phyloP scores from a whole-genome alignment of 2,888 invertebrate species.

The Neoscelio sp. region DNA sequence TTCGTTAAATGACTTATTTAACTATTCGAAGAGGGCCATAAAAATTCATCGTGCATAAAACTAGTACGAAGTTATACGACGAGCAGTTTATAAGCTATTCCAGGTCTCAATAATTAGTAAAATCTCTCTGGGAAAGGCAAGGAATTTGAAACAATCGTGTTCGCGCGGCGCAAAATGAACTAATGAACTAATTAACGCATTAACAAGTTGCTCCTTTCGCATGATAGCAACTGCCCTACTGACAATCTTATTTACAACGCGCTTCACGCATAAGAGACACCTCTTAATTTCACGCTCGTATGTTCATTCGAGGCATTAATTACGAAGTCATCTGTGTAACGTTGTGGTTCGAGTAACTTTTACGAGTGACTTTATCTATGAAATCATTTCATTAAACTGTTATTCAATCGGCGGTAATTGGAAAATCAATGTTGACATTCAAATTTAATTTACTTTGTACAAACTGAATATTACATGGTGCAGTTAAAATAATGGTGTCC shows the following conservation, averaged over 20 bases:
- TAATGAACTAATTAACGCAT: constrained; percentile 56
- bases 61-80: too few species aligned
- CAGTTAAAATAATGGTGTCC: too few species aligned
- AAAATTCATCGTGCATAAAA: too few species aligned
- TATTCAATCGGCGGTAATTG: too few species aligned
- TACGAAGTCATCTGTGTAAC: background rate
- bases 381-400: too few species aligned
- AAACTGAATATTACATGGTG: too few species aligned
- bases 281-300: constrained; percentile 45
- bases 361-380: too few species aligned
- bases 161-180: background rate
- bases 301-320: constrained; percentile 21
- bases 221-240: constrained; percentile 11
- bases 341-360: background rate
- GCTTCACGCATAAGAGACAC: constrained; percentile 31
- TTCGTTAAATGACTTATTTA: too few species aligned
- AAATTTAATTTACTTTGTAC: too few species aligned
- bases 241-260: constrained; percentile 34
- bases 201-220: constrained; percentile 30
- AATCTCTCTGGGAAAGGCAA: background rate
- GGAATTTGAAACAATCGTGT: constrained; percentile 22
- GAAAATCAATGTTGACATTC: too few species aligned
- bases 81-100: background rate
- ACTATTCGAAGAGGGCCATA: too few species aligned
- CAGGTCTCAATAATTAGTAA: constrained; percentile 15